These are phyloP conservation scores for Troides oblongomaculatus DNA, from an alignment of 2,888 invertebrate genomes.

Conservation along the genomic window DNA sequence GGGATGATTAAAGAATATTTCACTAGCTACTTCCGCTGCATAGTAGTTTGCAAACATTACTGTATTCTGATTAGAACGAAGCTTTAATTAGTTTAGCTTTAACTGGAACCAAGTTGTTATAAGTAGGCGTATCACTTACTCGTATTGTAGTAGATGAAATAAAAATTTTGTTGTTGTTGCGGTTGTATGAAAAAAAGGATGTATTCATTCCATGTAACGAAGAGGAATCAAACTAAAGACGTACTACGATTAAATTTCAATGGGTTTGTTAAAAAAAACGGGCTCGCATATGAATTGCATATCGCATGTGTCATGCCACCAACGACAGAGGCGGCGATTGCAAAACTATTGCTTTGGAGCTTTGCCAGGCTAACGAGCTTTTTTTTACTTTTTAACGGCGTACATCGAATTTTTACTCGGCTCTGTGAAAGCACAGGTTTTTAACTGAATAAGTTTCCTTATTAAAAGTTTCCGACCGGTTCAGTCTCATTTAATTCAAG, in stretches of 20 bases:
- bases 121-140: no score
- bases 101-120: no score
- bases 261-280: constrained; percentile 1
- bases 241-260: background rate
- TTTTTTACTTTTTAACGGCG: constrained; percentile 19
- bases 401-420: constrained; percentile 4
- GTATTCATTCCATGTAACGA: background rate
- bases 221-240: background rate
- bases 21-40: no score
- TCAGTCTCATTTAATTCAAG: background rate
- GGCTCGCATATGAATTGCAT: constrained; percentile 3
- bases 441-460: constrained; percentile 2
- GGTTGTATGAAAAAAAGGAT: background rate
- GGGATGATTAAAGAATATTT: no score
- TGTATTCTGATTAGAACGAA: no score
- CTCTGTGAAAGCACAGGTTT: background rate
- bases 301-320: constrained; percentile 6
- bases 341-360: constrained; percentile 20
- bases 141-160: background rate
- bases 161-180: background rate
- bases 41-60: no score
- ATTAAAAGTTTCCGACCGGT: background rate
- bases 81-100: no score
- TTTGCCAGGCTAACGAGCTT: constrained; percentile 21
- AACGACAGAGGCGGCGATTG: constrained; percentile 5